These are phyloP conservation scores for Sinohyriopsis cumingii DNA, from an alignment of 2,888 invertebrate species.

Conservation along the genomic window DNA sequence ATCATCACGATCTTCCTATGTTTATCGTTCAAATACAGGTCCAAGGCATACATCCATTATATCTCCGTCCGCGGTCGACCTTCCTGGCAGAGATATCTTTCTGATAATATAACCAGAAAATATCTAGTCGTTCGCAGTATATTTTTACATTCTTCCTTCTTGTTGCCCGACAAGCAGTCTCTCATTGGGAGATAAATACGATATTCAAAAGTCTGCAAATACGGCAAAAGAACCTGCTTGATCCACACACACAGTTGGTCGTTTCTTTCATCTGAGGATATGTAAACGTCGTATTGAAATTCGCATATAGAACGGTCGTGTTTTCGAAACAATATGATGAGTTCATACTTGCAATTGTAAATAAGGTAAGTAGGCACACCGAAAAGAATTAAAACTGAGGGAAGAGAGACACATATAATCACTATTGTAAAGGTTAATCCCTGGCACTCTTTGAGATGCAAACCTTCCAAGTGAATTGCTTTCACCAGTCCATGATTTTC, in stretches of 20 bases:
- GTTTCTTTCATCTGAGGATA: slow-evolving; percentile 9
- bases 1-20: neutral
- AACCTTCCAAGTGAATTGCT: too few species aligned
- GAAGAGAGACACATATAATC: too few species aligned
- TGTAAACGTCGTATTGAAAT: slow-evolving; percentile 5
- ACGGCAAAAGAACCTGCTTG: neutral
- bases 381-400: too few species aligned
- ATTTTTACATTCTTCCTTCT: slow-evolving; percentile 4
- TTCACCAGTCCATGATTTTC: neutral
- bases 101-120: slow-evolving; percentile 3
- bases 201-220: slow-evolving; percentile 2
- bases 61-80: neutral
- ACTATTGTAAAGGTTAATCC: too few species aligned
- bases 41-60: slow-evolving; percentile 14
- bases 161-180: neutral
- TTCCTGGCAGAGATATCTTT: neutral
- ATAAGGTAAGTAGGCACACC: too few species aligned
- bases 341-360: too few species aligned
- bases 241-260: slow-evolving; percentile 1
- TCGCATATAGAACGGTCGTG: too few species aligned
- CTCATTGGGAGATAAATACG: slow-evolving; percentile 6
- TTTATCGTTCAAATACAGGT: neutral
- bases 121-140: neutral
- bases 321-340: too few species aligned
- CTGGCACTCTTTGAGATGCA: too few species aligned